Percentiles rank a stretch among this genome's conserved stretches.
Conservation (phyloP, 2,113 vertebrate species). For the Struthidea cinerea region DNA sequence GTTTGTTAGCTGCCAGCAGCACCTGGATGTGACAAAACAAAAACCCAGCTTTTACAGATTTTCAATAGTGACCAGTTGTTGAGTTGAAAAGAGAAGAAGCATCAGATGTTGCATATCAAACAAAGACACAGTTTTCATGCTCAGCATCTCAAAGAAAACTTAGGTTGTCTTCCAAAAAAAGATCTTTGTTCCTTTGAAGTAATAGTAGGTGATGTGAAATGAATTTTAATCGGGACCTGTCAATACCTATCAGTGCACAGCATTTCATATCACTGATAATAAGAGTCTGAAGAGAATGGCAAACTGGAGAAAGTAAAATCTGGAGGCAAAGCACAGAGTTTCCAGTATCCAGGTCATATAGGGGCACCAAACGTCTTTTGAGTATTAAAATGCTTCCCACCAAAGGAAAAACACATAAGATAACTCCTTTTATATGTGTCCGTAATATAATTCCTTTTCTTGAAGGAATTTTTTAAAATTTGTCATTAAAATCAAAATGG, state of each 20-base stretch:
- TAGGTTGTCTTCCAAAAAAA: slow-evolving; percentile 31
- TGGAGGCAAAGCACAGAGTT: neutral
- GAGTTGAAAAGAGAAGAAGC: slow-evolving; percentile 41
- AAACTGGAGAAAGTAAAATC: neutral
- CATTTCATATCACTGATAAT: slow-evolving; percentile 48
- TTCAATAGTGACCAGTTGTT: slow-evolving; percentile 19
- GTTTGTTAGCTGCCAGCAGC: slow-evolving; percentile 58
- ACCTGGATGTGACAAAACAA: slow-evolving; percentile 37
- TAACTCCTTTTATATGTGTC: neutral
- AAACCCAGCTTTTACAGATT: neutral
- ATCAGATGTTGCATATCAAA: slow-evolving; percentile 68
- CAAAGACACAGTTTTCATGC: slow-evolving; percentile 61
- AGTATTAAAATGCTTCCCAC: neutral
- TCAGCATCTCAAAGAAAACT: slow-evolving; percentile 65
- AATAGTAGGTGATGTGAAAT: slow-evolving; percentile 54
- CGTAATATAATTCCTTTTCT: neutral
- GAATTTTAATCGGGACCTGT: slow-evolving; percentile 72
- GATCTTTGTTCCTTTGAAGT: slow-evolving; percentile 69
- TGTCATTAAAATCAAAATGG: neutral
- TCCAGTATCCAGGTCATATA: neutral
- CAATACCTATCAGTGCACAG: slow-evolving; percentile 59
- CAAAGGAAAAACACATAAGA: neutral
- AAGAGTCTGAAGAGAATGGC: slow-evolving; percentile 49
- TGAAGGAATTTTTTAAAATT: neutral
- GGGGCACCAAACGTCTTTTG: neutral